Evolutionary conservation across 2,113 vertebrate genomes (phyloP), one percentile per base, ranked within the genome.

Genomic region (Otolemur garnettii): DNA sequence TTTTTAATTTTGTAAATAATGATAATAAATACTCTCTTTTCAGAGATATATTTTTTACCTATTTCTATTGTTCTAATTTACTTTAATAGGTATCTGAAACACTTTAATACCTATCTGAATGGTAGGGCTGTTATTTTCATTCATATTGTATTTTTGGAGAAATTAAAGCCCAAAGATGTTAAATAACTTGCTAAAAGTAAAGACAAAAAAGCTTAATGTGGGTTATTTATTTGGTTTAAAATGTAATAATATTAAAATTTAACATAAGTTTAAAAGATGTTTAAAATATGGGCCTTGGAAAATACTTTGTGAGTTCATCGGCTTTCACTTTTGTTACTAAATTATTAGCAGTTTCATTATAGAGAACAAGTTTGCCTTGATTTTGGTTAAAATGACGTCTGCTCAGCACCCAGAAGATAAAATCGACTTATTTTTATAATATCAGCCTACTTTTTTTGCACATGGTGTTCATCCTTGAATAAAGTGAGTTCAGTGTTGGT

Each of bases 371-470:
- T 93, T 89, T 95, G 90, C 97, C 98, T 98, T 98, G 98, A 97
- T 97, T 96, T 98, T 98, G 97, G 98, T 97, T 96, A 93, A 97
- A 97, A 97, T 97, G 93, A 98, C 97, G 97, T 97, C 98, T n/a
- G n/a, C n/a, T n/a, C 93, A 97, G 97, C 96, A 97, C 95, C 98
- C 97, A 98, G 97, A 97, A 98, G 96, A 97, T 96, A 96, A 96
- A 98, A 96, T 98, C 97, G 96, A 98, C 98, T 95, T 99, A 99
- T 99, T 98, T 98, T 99, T 99, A 98, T 99, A 99, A 98, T 97
- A 97, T 96, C 97, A 98, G 97, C 98, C 98, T 98, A 98, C 97
- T 97, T 98, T 98, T 99, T 99, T 99, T 99, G 98, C 99, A 99
- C 98, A 98, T 98, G 98, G 96, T 98, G 98, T 98, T 98, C 98